phyloP scores from a whole-genome alignment of 1,140 invertebrate genomes.

The Bombus waltoni region DNA sequence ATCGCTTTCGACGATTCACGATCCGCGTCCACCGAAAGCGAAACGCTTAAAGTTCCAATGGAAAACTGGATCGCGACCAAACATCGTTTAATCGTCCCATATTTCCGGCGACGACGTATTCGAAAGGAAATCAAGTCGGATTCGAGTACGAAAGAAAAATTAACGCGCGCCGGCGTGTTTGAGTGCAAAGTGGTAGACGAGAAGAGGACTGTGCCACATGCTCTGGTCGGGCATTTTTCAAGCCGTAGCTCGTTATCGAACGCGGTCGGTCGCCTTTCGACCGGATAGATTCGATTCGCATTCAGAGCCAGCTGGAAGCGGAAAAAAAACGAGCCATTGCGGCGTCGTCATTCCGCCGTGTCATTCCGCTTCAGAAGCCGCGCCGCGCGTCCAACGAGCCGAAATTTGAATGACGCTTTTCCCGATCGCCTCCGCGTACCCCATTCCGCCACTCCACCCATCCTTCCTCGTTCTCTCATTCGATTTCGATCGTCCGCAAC shows the following conservation, averaged over 20 bases:
- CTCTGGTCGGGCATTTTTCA: background rate
- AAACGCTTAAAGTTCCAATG: too few relatives aligned
- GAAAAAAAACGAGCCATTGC: constrained; percentile 17
- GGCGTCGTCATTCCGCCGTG: constrained; percentile 51
- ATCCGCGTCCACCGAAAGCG: background rate
- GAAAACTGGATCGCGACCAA: too few relatives aligned
- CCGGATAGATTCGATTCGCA: constrained; percentile 49
- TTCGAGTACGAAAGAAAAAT: background rate
- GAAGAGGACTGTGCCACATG: background rate
- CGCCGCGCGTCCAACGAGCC: constrained; percentile 38
- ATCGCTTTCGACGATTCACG: background rate
- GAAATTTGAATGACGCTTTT: constrained; percentile 59
- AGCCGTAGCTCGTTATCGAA: constrained; percentile 39
- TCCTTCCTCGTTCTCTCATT: constrained; percentile 24
- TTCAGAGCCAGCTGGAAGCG: constrained; percentile 17
- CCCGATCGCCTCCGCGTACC: constrained; percentile 21
- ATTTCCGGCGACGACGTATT: background rate
- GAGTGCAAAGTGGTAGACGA: background rate
- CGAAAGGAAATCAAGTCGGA: background rate
- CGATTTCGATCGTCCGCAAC: constrained; percentile 38
- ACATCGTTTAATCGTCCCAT: background rate
- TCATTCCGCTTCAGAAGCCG: constrained; percentile 51
- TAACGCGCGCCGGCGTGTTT: background rate
- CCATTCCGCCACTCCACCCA: background rate
- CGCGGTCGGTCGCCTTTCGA: constrained; percentile 33